phyloP scores from a whole-genome alignment of 2,888 invertebrate species.

The Cosmia pyralina region DNA sequence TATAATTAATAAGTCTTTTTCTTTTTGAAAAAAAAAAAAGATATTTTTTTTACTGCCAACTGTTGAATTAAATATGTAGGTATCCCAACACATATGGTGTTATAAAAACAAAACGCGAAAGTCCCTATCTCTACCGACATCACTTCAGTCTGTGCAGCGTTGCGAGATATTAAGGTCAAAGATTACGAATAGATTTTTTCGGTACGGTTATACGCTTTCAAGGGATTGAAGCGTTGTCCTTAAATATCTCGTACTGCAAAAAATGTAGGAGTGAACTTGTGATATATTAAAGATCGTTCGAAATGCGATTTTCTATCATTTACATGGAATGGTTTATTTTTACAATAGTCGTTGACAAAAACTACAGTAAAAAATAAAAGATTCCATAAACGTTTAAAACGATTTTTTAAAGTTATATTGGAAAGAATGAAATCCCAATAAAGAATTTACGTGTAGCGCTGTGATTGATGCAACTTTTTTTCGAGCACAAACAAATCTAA shows the following conservation, averaged over 20 bases:
- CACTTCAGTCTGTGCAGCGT: conserved; percentile 36
- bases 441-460: neutral
- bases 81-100: conserved; percentile 1
- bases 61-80: neutral
- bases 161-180: conserved; percentile 38
- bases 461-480: conserved; percentile 8
- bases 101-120: conserved; percentile 9
- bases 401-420: neutral
- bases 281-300: neutral
- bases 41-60: neutral
- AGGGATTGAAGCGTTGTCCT: neutral
- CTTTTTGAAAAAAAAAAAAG: no score
- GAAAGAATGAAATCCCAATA: neutral
- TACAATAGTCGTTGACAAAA: neutral
- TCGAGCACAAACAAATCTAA: conserved; percentile 15
- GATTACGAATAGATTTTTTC: conserved; percentile 27
- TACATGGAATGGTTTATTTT: neutral
- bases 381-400: neutral
- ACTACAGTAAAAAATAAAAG: no score
- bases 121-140: conserved; percentile 4
- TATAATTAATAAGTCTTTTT: neutral
- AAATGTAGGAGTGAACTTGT: neutral
- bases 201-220: neutral
- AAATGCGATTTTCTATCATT: neutral
- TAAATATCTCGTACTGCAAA: neutral